These are phyloP conservation scores for Copidosoma floridanum DNA, from an alignment of 1,140 invertebrate genomes.

Conservation along the genomic window DNA sequence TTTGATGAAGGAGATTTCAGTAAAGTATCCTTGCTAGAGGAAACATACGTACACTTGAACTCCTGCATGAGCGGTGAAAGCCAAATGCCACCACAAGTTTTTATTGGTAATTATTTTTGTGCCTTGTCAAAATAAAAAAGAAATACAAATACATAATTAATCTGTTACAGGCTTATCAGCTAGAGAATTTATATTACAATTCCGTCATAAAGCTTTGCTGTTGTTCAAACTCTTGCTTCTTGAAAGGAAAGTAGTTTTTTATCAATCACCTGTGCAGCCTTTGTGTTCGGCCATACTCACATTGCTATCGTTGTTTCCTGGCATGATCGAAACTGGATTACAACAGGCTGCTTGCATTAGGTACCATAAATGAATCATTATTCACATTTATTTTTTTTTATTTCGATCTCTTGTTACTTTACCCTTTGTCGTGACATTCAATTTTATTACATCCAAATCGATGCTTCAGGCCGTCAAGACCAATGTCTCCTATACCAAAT, in stretches of 20 bases:
- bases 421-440: too few relatives aligned
- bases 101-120: conserved; percentile 66
- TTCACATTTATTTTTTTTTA: conserved; percentile 12
- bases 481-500: conserved; percentile 76
- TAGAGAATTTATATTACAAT: conserved; percentile 77
- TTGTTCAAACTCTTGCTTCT: conserved; percentile 92
- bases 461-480: conserved; percentile 67
- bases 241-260: conserved; percentile 89
- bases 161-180: conserved; percentile 71
- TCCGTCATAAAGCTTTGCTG: conserved; percentile 89
- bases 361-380: too few relatives aligned
- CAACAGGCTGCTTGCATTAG: conserved; percentile 77
- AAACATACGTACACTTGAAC: conserved; percentile 92
- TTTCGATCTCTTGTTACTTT: conserved; percentile 13
- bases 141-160: conserved; percentile 2
- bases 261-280: conserved; percentile 87
- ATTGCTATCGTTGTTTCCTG: conserved; percentile 86
- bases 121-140: not conserved
- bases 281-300: conserved; percentile 86
- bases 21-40: conserved; percentile 83
- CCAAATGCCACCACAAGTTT: conserved; percentile 70
- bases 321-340: conserved; percentile 85
- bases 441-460: conserved; percentile 9
- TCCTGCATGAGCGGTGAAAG: conserved; percentile 72
- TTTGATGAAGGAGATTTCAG: conserved; percentile 94